Evolutionary conservation across 2,797 vertebrate genomes (phyloP), one percentile per base, ranked within the genome.

Genomic region (Urosaurus nigricauda): DNA sequence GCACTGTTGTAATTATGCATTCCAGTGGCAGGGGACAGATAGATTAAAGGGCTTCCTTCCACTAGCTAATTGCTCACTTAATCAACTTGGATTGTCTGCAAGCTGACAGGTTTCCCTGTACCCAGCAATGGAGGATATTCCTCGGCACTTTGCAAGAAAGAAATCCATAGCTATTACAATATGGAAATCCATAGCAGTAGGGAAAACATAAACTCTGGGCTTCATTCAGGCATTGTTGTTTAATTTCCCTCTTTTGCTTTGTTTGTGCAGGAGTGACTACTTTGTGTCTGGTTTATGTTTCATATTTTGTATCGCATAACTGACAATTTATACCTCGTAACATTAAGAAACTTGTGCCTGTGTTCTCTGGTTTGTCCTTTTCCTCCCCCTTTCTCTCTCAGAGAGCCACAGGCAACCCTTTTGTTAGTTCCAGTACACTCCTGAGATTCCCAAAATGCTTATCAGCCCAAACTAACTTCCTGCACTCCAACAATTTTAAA

Each of bases 11-110:
- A 5, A 58, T 35, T 77, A 82, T 83, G 79, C 7, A 63, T 35
- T 85, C 43, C 56, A 73, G 53, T 43, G 53, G n/a, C 35, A 70
- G 47, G 79, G 37, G 79, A 86, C 32, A 89, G 35, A 68, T 21
- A 56, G 68, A 82, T 89, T 86, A 70, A 86, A 82, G 51, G 47
- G 84, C 70, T 89, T 86, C 84, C 84, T 86, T 77, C 29, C 26
- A 6, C 47, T 35, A 77, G 60, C 9, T 89, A 89, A 89, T 89
- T 89, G 84, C 71, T 35, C 84, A 70, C 43, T 89, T 68, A 83
- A 86, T 89, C 88, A 83, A 70, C 43, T 70, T 83, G n/a, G 5
- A 81, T 58, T 82, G 79, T 82, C 56, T 40, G 40, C 74, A 40
- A 68, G 37, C 35, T 60, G 74, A 84, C 35, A 79, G 63, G 32